Conservation (phyloP, 2,888 invertebrate genomes). For the Hipparchia sbordonii region DNA sequence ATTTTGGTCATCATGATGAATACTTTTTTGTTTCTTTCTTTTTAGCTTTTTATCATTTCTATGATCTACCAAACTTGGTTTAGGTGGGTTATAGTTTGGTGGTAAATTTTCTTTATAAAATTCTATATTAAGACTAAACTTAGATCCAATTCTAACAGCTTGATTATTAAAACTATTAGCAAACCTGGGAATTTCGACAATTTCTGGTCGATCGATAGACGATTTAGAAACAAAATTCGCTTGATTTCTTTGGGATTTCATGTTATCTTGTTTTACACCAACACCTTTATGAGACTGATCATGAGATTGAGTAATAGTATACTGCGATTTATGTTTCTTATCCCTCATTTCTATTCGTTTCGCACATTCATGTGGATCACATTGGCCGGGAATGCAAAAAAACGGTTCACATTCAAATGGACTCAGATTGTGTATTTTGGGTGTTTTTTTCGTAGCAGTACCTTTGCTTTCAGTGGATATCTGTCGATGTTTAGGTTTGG, state of each 20-base stretch:
- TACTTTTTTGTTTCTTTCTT: constrained; percentile 18
- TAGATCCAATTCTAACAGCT: constrained; percentile 46
- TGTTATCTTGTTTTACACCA: constrained; percentile 14
- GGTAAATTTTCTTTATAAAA: constrained; percentile 43
- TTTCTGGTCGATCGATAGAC: constrained; percentile 7
- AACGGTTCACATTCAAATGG: constrained; percentile 48
- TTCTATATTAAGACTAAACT: constrained; percentile 47
- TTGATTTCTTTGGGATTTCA: constrained; percentile 27
- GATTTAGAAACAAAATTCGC: constrained; percentile 6
- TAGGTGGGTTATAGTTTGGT: constrained; percentile 1
- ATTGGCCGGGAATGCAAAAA: constrained; percentile 40
- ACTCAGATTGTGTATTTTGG: constrained; percentile 14
- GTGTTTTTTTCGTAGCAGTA: constrained; percentile 24
- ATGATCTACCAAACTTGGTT: neutral
- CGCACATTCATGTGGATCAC: constrained; percentile 45
- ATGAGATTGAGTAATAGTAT: constrained; percentile 23
- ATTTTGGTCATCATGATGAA: constrained; percentile 20
- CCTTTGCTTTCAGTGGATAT: constrained; percentile 16
- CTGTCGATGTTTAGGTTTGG: neutral
- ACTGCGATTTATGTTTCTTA: constrained; percentile 23
- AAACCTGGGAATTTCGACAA: constrained; percentile 33
- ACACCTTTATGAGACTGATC: constrained; percentile 23
- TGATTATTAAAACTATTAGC: constrained; percentile 36
- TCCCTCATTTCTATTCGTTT: constrained; percentile 40
- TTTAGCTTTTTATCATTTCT: constrained; percentile 11